Evolutionary conservation across 2,888 invertebrate genomes (phyloP), one percentile per base, ranked within the genome.

Genomic region (Trypoxylon attenuatum): DNA sequence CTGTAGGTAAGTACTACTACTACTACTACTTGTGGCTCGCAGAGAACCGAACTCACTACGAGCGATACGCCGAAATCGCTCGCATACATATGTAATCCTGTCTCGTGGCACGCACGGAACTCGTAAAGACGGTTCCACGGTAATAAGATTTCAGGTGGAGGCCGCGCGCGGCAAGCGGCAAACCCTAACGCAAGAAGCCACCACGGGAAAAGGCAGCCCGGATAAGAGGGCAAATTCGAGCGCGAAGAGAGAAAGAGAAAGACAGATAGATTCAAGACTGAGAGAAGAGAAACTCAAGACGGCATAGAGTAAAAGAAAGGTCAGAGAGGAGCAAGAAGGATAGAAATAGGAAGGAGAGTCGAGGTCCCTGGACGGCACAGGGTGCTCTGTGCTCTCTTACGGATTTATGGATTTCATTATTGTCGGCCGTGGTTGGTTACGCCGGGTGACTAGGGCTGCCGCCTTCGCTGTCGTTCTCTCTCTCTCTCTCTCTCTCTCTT

Each of bases 401-500:
- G 90, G 89, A 90, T 90, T 90, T 90, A 90, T 90, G 90, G 90
- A 90, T 90, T 90, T 90, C 90, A 90, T 90, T 90, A 90, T 90
- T 90, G 90, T 89, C 89, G 89, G 87, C 87, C 87, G 89, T 88
- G 89, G 89, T 89, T 89, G 89, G 89, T 89, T 89, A 89, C 89
- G 88, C 77, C 69, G 66, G 60, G 53, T 57, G 70, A 63, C 69
- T 69, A 66, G 71, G 61, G 66, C 58, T 58, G 54, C n/a, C n/a
- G 3, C 33, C 33, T 42, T 53, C 56, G 25, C 55, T 55, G 57
- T 54, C n/a, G n/a, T n/a, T n/a, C n/a, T n/a, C n/a, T n/a, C n/a
- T n/a, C n/a, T n/a, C n/a, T n/a, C n/a, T n/a, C n/a, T n/a, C n/a
- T n/a, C n/a, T n/a, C n/a, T n/a, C n/a, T n/a, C n/a, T n/a, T n/a